These are phyloP conservation scores for Diarsia rubi DNA, from an alignment of 2,888 invertebrate species.

Conservation along the genomic window DNA sequence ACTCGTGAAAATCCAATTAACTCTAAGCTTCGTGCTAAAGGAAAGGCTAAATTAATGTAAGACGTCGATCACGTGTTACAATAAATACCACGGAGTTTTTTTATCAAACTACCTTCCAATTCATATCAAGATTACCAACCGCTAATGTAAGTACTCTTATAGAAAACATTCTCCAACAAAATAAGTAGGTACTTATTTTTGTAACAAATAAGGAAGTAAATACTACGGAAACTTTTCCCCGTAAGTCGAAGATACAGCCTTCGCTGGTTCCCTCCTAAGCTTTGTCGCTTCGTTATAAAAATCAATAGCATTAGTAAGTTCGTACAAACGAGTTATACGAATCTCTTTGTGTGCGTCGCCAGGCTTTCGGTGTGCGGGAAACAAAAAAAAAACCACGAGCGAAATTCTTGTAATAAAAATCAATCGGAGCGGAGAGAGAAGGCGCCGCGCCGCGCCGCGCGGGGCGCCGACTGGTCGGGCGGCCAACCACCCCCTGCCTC, in stretches of 20 bases:
- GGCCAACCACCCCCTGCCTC: conserved; percentile 74
- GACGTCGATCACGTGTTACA: not conserved
- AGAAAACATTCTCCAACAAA: conserved; percentile 20
- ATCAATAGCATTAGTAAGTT: conserved; percentile 90
- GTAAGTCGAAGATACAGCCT: conserved; percentile 62
- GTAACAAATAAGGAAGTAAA: conserved; percentile 41
- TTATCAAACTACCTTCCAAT: conserved; percentile 22
- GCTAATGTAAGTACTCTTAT: not conserved
- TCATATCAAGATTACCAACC: not conserved
- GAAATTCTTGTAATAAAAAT: conserved; percentile 91
- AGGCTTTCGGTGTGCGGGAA: conserved; percentile 85
- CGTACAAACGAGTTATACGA: conserved; percentile 91
- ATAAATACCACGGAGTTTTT: not conserved
- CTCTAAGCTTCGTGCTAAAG: conserved; percentile 18
- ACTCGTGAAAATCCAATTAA: conserved; percentile 24
- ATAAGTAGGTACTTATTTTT: too few relatives aligned
- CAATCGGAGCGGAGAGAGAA: conserved; percentile 91
- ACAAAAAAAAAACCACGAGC: conserved; percentile 89
- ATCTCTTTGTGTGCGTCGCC: conserved; percentile 86
- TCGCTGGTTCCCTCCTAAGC: conserved; percentile 67
- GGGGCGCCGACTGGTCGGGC: conserved; percentile 88
- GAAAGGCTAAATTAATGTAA: not conserved
- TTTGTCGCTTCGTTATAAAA: conserved; percentile 88
- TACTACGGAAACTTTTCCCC: conserved; percentile 48
- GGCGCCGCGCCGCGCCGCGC: conserved; percentile 87